Evolutionary conservation across 23 tunicate genomes (phyloP).

Genomic region (Corella eumyota): DNA sequence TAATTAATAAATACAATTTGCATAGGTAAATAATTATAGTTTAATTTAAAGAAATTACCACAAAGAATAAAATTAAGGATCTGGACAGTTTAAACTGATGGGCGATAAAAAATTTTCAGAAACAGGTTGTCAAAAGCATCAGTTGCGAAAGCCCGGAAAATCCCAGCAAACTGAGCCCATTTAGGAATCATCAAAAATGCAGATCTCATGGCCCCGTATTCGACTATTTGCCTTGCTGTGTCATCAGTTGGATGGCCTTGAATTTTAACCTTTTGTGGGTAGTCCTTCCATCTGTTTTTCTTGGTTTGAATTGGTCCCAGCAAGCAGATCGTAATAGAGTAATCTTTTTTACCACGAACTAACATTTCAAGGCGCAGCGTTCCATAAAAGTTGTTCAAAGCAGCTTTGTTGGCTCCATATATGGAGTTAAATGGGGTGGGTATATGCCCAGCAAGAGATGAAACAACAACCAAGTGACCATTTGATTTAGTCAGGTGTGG

Average conservation of each 20-base stretch:
- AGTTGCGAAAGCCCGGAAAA: slow-evolving; percentile 6
- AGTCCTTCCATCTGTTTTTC: slow-evolving; percentile 2
- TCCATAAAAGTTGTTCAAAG: slow-evolving; percentile 45
- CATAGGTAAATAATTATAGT: too few relatives aligned
- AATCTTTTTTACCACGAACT: slow-evolving; percentile 1
- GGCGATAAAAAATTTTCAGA: slow-evolving; percentile 15
- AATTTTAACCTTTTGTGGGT: slow-evolving; percentile 19
- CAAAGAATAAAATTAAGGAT: too few relatives aligned
- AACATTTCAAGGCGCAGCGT: slow-evolving; percentile 39
- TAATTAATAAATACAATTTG: too few relatives aligned
- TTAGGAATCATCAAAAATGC: slow-evolving; percentile 24
- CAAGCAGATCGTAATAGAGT: slow-evolving; percentile 56
- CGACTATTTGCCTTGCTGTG: slow-evolving; percentile 20
- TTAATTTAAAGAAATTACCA: too few relatives aligned
- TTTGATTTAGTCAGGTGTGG: slow-evolving; percentile 21
- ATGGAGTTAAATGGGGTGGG: slow-evolving; percentile 16
- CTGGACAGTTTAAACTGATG: too few relatives aligned
- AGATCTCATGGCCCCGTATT: neutral
- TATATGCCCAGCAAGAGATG: slow-evolving; percentile 54
- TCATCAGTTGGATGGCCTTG: slow-evolving; percentile 23
- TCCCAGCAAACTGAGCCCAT: slow-evolving; percentile 8
- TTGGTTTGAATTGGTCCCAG: slow-evolving; percentile 68
- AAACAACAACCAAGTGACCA: slow-evolving; percentile 55
- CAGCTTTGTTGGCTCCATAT: slow-evolving; percentile 77
- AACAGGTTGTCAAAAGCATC: slow-evolving; percentile 16